Evolutionary conservation across 2,113 vertebrate species (phyloP).

Genomic region (Serinus canaria): DNA sequence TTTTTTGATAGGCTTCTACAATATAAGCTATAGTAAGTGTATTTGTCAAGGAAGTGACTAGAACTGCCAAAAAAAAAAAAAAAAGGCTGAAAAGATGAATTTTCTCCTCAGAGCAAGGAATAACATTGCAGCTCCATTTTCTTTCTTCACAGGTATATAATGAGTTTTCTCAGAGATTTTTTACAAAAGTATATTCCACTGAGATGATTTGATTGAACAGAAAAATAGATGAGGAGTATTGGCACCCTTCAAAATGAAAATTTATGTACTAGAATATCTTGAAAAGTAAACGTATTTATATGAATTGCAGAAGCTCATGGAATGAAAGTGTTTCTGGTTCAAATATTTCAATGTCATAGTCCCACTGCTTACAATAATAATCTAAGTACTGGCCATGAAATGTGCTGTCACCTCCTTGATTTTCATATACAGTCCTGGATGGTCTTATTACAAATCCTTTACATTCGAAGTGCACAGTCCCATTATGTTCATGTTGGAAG

Average conservation of each 20-base stretch:
- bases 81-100: background rate
- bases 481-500: background rate
- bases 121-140: background rate
- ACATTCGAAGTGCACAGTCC: background rate
- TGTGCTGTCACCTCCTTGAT: background rate
- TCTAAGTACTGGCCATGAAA: background rate
- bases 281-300: background rate
- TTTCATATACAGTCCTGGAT: background rate
- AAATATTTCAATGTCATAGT: background rate
- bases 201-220: background rate
- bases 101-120: background rate
- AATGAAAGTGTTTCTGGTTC: background rate
- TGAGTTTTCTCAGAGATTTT: background rate
- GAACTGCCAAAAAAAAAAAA: background rate
- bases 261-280: background rate
- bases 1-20: background rate
- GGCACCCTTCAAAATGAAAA: background rate
- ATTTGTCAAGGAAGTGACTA: background rate
- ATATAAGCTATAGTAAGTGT: background rate
- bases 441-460: background rate
- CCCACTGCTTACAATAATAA: background rate
- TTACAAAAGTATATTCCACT: background rate
- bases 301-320: background rate
- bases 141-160: background rate
- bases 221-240: background rate